Evolutionary conservation across 1,140 invertebrate species (phyloP), one percentile per base, ranked within the genome.

Genomic region (Drosophila pallidifrons): DNA sequence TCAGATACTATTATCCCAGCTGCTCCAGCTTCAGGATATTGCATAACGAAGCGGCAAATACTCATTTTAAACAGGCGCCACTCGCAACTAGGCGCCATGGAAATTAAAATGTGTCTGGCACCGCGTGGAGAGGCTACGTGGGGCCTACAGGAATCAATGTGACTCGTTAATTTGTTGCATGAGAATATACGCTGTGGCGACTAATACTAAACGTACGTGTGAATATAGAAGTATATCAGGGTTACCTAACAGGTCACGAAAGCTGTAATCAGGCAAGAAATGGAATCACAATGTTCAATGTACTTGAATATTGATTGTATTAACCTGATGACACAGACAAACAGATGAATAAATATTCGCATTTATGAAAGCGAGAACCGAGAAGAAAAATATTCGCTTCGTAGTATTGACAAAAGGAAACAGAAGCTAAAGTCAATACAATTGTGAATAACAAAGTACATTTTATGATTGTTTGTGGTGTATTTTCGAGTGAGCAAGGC

Each of bases 61-160:
- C 11, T 32, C 45, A 58, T 58, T 67, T 73, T 49, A 51, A 73
- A 45, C 32, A 64, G 73, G 73, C 67, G 59, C 38, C 73, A 71
- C 16, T 65, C 41, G 10, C 11, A 10, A 52, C n/a, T 1, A 52
- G 73, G 59, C 73, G 73, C 73, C 73, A 71, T 45, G 45, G 45
- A 61, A 61, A 69, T 74, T 45, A 57, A 20, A 54, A 51, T 63
- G 35, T 64, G 66, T 70, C 72, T 75, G 66, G 20, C 54, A 5
- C 66, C 16, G 52, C 45, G 20, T 70, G 59, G 67, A 61, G 65
- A 74, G 61, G 47, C 38, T 13, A 11, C n/a, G 32, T 32, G 47
- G 57, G 38, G 49, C 28, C 64, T 57, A 43, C 43, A 43, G 70
- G 32, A 74, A 41, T 46, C 70, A 67, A 60, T 61, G 52, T 63